Evolutionary conservation across 2,113 vertebrate genomes (phyloP), one percentile per base, ranked within the genome.

Genomic region (Lophius piscatorius): DNA sequence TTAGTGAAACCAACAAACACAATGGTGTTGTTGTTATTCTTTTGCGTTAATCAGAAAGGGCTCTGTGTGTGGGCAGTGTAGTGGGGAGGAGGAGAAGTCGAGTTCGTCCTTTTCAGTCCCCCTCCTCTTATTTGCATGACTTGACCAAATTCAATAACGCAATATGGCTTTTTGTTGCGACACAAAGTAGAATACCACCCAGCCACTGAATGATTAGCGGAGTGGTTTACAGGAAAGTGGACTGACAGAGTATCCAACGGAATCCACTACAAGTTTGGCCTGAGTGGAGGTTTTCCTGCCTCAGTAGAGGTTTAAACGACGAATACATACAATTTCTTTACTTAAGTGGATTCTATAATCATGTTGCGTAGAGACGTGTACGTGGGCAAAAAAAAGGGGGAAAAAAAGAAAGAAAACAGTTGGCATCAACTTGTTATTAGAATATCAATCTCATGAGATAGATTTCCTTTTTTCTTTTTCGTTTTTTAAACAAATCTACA

Each of bases 1-100:
- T 98, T 98, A 99, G 94, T 88, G 94, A 97, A 98, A 96, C 95
- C 93, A 98, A 98, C 95, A 97, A 94, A 95, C 93, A 99, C 96
- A 99, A 99, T 98, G 94, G 95, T 96, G 95, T 95, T 98, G 96
- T 95, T 98, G 96, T 98, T 98, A 98, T 96, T 98, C 96, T 95
- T 98, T 96, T 93, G 93, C 97, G 93, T 96, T 97, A 95, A 96
- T 95, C 95, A 97, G 95, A 95, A 96, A 93, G 93, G 69, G 89
- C 97, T 96, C 96, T 91, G 96, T 98, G 96, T 98, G 97, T 98
- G 97, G 97, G 95, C 96, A 97, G 95, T 96, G 95, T 97, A 97
- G 93, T 94, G 91, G 93, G 94, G 95, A 95, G 95, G 94, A 96
- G 95, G 94, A 96, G 88, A 98, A 95, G 95, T 96, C 94, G 94